phyloP scores from a whole-genome alignment of 1,140 invertebrate genomes.

The Globodera ellingtonae region DNA sequence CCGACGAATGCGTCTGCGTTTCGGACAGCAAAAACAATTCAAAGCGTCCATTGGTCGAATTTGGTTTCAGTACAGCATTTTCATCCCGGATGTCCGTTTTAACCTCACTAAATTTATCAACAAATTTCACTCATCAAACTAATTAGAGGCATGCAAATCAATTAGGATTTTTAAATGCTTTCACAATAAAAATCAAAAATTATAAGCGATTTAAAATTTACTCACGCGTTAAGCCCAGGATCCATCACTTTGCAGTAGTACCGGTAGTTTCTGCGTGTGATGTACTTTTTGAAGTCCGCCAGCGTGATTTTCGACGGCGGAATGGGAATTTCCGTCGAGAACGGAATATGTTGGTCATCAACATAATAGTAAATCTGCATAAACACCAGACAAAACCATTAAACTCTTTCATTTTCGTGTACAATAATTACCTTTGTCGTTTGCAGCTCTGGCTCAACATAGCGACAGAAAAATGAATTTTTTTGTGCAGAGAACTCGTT shows the following conservation, averaged over 20 bases:
- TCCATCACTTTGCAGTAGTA: slow-evolving; percentile 38
- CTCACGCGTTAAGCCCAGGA: slow-evolving; percentile 29
- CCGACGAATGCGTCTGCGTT: slow-evolving; percentile 2
- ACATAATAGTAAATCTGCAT: slow-evolving; percentile 78
- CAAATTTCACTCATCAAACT: too few relatives aligned
- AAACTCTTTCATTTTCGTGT: too few relatives aligned
- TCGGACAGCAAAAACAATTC: slow-evolving; percentile 37
- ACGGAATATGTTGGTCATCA: slow-evolving; percentile 96
- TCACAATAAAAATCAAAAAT: not conserved
- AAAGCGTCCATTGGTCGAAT: slow-evolving; percentile 29
- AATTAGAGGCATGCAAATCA: too few relatives aligned
- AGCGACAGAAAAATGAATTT: not conserved
- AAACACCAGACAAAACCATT: too few relatives aligned
- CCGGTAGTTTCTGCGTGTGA: slow-evolving; percentile 28
- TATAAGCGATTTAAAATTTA: not conserved
- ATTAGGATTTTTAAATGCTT: not conserved
- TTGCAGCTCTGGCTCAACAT: not conserved
- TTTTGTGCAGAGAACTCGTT: not conserved
- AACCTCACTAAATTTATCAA: slow-evolving; percentile 17
- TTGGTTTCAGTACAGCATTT: slow-evolving; percentile 26
- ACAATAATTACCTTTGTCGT: not conserved
- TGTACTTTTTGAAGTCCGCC: slow-evolving; percentile 81
- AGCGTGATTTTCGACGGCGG: slow-evolving; percentile 91
- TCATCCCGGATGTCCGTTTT: slow-evolving; percentile 38
- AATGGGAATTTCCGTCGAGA: slow-evolving; percentile 92